Evolutionary conservation across 1,140 invertebrate species (phyloP), one percentile per base, ranked within the genome.

Genomic region (Macrostomum lignano): DNA sequence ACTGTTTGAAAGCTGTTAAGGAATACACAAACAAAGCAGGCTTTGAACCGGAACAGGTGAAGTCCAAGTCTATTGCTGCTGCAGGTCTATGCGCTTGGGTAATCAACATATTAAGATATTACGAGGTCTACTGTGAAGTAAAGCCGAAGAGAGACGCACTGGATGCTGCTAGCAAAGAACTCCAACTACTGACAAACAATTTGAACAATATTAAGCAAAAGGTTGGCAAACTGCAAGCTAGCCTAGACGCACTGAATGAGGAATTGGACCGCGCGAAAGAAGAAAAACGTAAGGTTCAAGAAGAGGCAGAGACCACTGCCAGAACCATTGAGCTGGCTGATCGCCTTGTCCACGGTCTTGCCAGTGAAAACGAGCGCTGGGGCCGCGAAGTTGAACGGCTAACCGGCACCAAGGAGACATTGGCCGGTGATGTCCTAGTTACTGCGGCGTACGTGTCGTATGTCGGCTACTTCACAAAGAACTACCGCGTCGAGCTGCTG

Each of bases 401-500:
- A n/a, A 44, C 70, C 60, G 67, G 70, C 46, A 74, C 78, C 58
- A 76, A 72, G 36, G 72, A 71, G 39, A 88, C 77, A 2, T 53
- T 91, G 24, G 78, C 81, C 1, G 84, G 82, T 19, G 82, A 93
- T 55, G 72, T 88, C 13, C 59, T 91, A 10, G 58, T 88, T n/a
- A 71, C 81, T 0, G 82, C 81, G 22, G 79, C 82, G 11, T 91
- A 88, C 49, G 76, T 91, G 42, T 88, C 82, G 1, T 93, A 93
- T 48, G 74, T 84, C 1, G 82, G 84, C 11, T 86, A 78, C 47
- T 93, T 93, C 44, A 86, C 78, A 0, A 88, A 86, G 52, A 67
- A 71, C 42, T 93, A 81, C 47, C 64, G 84, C 40, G 53, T 71
- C 29, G 77, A 88, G 55, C 61, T 93, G 15, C 48, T 84, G 39